Evolutionary conservation across 2,888 invertebrate species (phyloP).

Genomic region (Pterostichus niger): DNA sequence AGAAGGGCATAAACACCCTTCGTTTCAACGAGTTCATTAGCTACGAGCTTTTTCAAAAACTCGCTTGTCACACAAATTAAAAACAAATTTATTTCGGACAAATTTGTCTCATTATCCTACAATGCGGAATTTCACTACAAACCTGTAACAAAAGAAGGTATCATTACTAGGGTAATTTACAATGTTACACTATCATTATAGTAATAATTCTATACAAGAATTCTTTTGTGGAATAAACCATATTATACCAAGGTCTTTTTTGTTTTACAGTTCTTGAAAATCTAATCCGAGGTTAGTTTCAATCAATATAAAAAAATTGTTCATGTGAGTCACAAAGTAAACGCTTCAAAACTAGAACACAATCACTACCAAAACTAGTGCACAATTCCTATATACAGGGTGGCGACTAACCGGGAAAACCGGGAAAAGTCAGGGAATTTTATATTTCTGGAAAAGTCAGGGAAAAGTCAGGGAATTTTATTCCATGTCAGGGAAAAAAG

Average conservation of each 20-base stretch:
- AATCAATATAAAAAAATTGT: neutral
- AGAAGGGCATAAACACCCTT: conserved; percentile 23
- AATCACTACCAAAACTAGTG: neutral
- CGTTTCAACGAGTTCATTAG: conserved; percentile 34
- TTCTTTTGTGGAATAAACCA: neutral
- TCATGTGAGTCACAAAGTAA: too few species aligned
- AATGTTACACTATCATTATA: conserved; percentile 26
- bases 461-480: too few species aligned
- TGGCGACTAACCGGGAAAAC: too few species aligned
- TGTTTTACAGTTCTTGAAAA: too few species aligned
- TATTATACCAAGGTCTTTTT: too few species aligned
- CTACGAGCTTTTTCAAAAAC: conserved; percentile 25
- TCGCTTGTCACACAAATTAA: conserved; percentile 30
- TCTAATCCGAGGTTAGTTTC: neutral
- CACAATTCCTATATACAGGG: conserved; percentile 9
- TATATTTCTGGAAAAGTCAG: too few species aligned
- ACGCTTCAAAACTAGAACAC: too few species aligned
- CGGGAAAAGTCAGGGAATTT: too few species aligned
- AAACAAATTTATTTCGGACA: conserved; percentile 49
- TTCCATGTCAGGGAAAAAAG: too few species aligned
- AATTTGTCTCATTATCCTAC: conserved; percentile 36
- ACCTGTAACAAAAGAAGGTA: neutral
- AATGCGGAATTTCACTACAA: conserved; percentile 7
- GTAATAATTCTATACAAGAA: neutral
- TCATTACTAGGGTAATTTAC: conserved; percentile 26